Evolutionary conservation across 2,888 invertebrate genomes (phyloP), one percentile per base, ranked within the genome.

Genomic region (Lutraria lutraria): DNA sequence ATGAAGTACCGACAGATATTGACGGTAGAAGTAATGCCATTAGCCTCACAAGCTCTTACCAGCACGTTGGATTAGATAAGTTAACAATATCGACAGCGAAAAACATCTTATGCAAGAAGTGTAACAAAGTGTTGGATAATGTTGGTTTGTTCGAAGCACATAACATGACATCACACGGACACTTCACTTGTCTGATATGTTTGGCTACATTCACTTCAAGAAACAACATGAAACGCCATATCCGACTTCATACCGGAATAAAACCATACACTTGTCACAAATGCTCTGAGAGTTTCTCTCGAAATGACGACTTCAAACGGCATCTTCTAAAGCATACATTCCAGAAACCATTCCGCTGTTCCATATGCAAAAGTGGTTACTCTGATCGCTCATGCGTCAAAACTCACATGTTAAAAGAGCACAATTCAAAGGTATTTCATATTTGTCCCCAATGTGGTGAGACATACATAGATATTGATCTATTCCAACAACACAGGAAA

Each of bases 181-280:
- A 94, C 4, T 94, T 92, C 88, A 94, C 94, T 3, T 95, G 95
- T 85, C 84, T 88, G 8, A 89, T 93, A n/a, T 95, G 95, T 81
- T 92, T 92, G 76, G 86, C 92, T 19, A 93, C 94, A 8, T 95
- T 95, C 87, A 94, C 95, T 0, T 94, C 94, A 21, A 86, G 94
- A 79, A 95, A 94, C 72, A 95, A 95, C 85, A 94, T 95, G 91
- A 94, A 95, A 79, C 93, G 94, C 0, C 95, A 95, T 79, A 93
- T 94, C 31, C 93, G 95, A 0, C 90, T 95, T 43, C 95, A 95
- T 87, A 94, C 94, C 0, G 95, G 95, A 4, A 90, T 93, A n/a
- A 94, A 93, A 68, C 95, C 95, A 0, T 95, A 94, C 90, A 88
- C 93, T 43, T 95, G 95, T 86, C 87, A 89, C 15, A 92, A 93